A percentile compares a stretch with the other conserved stretches of the same genome.
These are phyloP conservation scores for Candoia aspera DNA, from an alignment of 2,113 vertebrate genomes.

Conservation along the genomic window DNA sequence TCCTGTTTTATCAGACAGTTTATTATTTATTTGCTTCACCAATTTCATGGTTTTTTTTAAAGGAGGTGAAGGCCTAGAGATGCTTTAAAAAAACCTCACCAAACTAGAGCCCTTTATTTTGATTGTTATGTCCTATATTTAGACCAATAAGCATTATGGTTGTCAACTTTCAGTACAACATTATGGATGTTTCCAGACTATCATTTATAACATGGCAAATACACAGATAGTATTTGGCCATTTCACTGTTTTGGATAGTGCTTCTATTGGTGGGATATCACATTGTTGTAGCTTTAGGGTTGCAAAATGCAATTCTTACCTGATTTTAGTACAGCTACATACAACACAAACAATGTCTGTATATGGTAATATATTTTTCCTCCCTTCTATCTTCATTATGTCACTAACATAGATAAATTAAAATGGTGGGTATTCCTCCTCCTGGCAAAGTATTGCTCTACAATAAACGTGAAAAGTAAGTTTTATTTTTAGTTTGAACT, in stretches of 20 bases:
- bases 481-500: conserved; percentile 43
- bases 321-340: neutral
- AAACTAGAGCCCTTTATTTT: neutral
- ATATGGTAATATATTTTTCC: neutral
- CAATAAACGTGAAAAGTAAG: conserved; percentile 24
- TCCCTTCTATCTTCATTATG: neutral
- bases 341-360: neutral
- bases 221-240: neutral
- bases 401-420: neutral
- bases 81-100: neutral
- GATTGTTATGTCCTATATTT: neutral
- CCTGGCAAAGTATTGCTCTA: neutral
- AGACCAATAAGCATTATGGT: neutral
- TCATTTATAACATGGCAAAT: neutral
- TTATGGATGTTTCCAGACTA: neutral
- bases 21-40: conserved; percentile 15
- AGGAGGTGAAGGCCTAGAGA: conserved; percentile 47
- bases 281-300: neutral
- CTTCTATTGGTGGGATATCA: neutral
- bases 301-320: neutral
- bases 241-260: no score
- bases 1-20: conserved; percentile 47
- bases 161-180: neutral
- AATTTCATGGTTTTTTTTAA: conserved; percentile 26
- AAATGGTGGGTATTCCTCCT: neutral